These are phyloP conservation scores for Phalanger gymnotis DNA, from an alignment of 2,797 vertebrate species.

Conservation along the genomic window DNA sequence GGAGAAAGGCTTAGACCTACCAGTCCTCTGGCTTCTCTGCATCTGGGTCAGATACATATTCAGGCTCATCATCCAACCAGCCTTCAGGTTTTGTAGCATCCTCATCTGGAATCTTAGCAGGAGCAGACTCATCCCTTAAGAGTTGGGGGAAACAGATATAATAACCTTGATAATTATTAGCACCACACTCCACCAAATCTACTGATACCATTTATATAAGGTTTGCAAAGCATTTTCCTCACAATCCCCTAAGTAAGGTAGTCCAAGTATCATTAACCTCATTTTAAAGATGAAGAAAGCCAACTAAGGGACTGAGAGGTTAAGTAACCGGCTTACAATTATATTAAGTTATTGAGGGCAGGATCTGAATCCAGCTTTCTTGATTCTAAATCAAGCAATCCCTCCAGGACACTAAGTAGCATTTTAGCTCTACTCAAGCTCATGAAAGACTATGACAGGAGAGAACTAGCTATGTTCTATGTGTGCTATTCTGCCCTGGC, in stretches of 20 bases:
- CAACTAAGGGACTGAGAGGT: not conserved
- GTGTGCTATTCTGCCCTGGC: not conserved
- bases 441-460: not conserved
- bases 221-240: not conserved
- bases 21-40: constrained; percentile 98
- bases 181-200: not conserved
- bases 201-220: not conserved
- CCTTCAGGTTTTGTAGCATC: constrained; percentile 95
- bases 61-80: constrained; percentile 96
- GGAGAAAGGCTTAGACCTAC: constrained; percentile 79
- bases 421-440: not conserved
- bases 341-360: not conserved
- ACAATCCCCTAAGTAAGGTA: not conserved
- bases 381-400: not conserved
- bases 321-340: not conserved
- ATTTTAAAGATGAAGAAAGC: not conserved
- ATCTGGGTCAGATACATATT: constrained; percentile 95
- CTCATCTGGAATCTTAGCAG: constrained; percentile 94
- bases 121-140: constrained; percentile 96
- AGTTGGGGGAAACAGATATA: constrained; percentile 11
- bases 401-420: not conserved
- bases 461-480: not conserved
- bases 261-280: not conserved
- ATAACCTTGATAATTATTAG: no score
- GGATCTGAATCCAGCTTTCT: not conserved